These are phyloP conservation scores for Lampris incognitus DNA, from an alignment of 2,113 vertebrate species.

Conservation along the genomic window DNA sequence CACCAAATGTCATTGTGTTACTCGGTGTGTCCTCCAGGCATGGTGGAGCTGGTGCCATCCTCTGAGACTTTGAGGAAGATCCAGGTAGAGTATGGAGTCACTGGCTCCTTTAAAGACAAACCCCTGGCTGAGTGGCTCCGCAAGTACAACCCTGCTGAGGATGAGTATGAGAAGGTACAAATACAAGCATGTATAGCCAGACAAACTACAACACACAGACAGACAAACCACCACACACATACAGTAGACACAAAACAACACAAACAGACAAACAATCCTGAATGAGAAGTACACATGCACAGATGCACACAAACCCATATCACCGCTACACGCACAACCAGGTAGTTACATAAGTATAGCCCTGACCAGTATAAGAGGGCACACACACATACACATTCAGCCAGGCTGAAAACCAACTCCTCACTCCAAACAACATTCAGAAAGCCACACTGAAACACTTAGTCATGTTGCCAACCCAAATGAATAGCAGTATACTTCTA, in stretches of 20 bases:
- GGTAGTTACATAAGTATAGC: too few relatives aligned
- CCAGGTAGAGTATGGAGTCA: slow-evolving; percentile 97
- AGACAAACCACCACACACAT: too few relatives aligned
- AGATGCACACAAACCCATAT: too few relatives aligned
- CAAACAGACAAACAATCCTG: too few relatives aligned
- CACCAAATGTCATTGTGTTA: too few relatives aligned
- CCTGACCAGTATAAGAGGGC: too few relatives aligned
- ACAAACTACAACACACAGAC: not conserved
- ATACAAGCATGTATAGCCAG: not conserved
- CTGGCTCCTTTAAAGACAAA: slow-evolving; percentile 98
- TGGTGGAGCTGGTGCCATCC: slow-evolving; percentile 97
- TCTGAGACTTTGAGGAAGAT: slow-evolving; percentile 99
- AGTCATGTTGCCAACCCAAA: too few relatives aligned
- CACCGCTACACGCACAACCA: too few relatives aligned
- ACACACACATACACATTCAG: not conserved
- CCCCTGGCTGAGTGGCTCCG: slow-evolving; percentile 97
- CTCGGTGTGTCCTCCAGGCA: slow-evolving; percentile 78
- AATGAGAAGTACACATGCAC: too few relatives aligned
- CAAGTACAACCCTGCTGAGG: slow-evolving; percentile 97
- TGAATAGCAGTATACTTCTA: too few relatives aligned
- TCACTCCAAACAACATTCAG: not conserved
- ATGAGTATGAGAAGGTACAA: slow-evolving; percentile 96
- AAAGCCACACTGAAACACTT: not conserved
- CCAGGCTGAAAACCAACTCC: not conserved
- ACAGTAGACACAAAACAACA: not conserved